A percentile compares a stretch with the other conserved stretches of the same genome.
Evolutionary conservation across 2,888 invertebrate genomes (phyloP).

Genomic region (Zootermopsis nevadensis): DNA sequence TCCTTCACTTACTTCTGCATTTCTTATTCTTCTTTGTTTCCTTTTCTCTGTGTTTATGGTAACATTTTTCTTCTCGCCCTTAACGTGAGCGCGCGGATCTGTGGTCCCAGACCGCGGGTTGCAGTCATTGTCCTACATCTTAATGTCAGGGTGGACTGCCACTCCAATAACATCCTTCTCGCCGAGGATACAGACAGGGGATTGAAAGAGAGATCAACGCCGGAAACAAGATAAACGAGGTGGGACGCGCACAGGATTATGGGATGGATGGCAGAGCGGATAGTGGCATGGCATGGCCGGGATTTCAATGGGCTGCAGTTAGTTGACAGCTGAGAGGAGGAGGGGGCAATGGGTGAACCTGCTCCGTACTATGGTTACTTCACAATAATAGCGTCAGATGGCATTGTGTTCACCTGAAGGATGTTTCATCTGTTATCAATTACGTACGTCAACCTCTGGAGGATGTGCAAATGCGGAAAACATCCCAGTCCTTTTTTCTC

Average conservation of each 20-base stretch:
- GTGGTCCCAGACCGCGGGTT: too few species aligned
- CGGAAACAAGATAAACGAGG: conserved; percentile 49
- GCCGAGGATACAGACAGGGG: conserved; percentile 26
- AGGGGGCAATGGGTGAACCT: conserved; percentile 8
- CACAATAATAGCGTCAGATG: conserved; percentile 21
- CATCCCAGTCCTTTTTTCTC: not conserved
- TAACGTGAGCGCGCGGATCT: too few species aligned
- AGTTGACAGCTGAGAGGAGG: conserved; percentile 21
- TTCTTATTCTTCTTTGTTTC: too few species aligned
- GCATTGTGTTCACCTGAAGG: conserved; percentile 26
- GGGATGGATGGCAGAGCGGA: conserved; percentile 43
- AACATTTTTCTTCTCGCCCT: too few species aligned
- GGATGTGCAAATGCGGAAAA: not conserved
- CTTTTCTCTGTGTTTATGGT: too few species aligned
- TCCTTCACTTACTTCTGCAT: too few species aligned
- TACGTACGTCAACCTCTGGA: conserved; percentile 12
- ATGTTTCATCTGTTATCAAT: conserved; percentile 22
- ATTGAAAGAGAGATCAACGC: conserved; percentile 46
- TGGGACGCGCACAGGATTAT: conserved; percentile 47
- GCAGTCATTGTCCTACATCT: not conserved
- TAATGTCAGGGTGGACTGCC: not conserved
- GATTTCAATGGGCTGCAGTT: conserved; percentile 43
- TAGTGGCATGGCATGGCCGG: conserved; percentile 46
- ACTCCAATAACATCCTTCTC: conserved; percentile 11
- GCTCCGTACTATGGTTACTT: not conserved